phyloP scores from a whole-genome alignment of 2,888 invertebrate genomes.

The Bellardia pandia region DNA sequence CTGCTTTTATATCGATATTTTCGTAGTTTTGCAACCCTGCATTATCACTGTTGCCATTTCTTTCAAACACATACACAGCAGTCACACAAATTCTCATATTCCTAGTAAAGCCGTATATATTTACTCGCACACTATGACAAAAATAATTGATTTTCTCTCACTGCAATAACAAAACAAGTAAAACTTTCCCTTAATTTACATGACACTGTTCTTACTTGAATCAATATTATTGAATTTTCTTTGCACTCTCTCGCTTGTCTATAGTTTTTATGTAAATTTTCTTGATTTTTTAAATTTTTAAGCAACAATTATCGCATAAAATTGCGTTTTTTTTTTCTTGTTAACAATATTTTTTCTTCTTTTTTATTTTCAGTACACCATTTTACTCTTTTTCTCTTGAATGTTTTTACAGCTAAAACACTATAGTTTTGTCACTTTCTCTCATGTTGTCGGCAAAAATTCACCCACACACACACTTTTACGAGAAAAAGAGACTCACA shows the following conservation, averaged over 20 bases:
- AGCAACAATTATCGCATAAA: slow-evolving; percentile 63
- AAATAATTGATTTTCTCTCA: slow-evolving; percentile 72
- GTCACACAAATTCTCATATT: background rate
- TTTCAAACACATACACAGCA: slow-evolving; percentile 19
- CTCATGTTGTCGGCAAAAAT: slow-evolving; percentile 72
- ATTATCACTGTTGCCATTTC: slow-evolving; percentile 60
- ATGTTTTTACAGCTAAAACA: background rate
- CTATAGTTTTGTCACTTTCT: slow-evolving; percentile 65
- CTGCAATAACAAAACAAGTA: slow-evolving; percentile 61
- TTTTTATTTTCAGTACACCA: slow-evolving; percentile 23
- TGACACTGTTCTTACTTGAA: background rate
- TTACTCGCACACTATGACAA: slow-evolving; percentile 41
- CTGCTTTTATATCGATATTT: background rate
- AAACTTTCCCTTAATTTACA: slow-evolving; percentile 67
- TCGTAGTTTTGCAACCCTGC: slow-evolving; percentile 54
- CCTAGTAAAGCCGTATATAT: slow-evolving; percentile 43
- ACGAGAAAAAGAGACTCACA: slow-evolving; percentile 28
- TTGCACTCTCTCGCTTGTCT: background rate
- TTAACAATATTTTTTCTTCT: slow-evolving; percentile 46
- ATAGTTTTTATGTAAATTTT: background rate
- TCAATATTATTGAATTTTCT: background rate
- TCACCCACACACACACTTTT: slow-evolving; percentile 56
- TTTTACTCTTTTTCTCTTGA: slow-evolving; percentile 47
- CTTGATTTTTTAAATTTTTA: background rate
- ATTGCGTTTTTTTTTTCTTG: slow-evolving; percentile 58